Base-by-base conservation (phyloP, 2,797 vertebrate genomes). In the Furcifer pardalis region DNA sequence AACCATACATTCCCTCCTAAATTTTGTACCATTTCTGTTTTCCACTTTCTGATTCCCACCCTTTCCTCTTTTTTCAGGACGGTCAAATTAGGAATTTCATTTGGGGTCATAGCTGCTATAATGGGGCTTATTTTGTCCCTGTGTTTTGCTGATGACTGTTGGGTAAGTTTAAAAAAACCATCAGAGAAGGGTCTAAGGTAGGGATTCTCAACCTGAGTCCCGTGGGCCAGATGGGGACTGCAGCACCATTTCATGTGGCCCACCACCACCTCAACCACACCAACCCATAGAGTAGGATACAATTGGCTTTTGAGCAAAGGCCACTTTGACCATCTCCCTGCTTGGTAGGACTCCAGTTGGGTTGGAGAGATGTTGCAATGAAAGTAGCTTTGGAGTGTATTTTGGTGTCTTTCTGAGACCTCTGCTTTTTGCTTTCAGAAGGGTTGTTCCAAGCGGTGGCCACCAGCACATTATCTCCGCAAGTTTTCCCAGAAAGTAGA, bases 401-500 rank as follows among this genome's bases (percentile, higher is more conserved):
- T 52, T 82, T 21, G 2, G 4, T 1, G 0, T 42, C 56, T 82
- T 71, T 12, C 52, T 87, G 78, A 89, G 74, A 15, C 1, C 0
- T 73, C 32, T 35, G 19, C 1, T 2, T 88, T 82, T 86, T 40
- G 40, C 86, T 91, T 74, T 15, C 93, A 99, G 98, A 96, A 93
- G 66, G 86, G 96, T 89, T 97, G 97, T 91, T 96, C 97, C 1
- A 96, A 96, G 56, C 96, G 93, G 85, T 87, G 96, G 88, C 95
- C 96, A 0, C 91, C 92, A 13, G 96, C 96, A 72, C 96, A 83
- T 83, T 94, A n/a, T 84, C 93, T 99, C 66, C 89, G 95, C 44
- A 95, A 95, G 23, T 30, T 98, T 82, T 97, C 98, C 0, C 94
- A 97, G 90, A 97, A 96, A 5, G 97, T 99, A 91, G 97, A 98